Conservation (phyloP, 2,113 vertebrate species). For the Brachyistius frenatus region DNA sequence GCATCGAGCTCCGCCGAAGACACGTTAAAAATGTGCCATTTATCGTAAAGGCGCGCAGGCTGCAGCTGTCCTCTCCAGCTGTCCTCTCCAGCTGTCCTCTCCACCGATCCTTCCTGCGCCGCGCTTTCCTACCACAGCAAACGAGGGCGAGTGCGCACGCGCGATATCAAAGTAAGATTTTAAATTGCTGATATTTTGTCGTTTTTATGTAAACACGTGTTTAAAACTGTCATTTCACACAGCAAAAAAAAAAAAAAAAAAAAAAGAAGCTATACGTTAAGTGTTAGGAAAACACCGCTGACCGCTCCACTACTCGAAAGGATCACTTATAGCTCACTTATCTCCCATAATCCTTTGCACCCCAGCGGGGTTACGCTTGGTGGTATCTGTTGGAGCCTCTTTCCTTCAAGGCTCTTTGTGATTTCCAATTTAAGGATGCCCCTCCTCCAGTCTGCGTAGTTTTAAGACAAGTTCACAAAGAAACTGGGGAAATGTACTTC, state of each 20-base stretch:
- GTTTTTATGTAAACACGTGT: no score
- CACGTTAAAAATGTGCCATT: not conserved
- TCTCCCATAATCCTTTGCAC: conserved; percentile 16
- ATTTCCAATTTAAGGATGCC: not conserved
- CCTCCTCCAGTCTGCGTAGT: not conserved
- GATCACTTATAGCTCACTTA: no score
- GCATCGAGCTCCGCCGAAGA: rapidly evolving
- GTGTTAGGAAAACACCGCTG: no score
- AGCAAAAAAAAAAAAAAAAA: no score
- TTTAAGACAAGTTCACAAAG: no score
- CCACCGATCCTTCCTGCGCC: not conserved
- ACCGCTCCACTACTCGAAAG: no score
- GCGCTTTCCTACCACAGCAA: conserved; percentile 28
- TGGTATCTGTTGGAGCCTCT: not conserved
- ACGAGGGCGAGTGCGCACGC: conserved; percentile 50
- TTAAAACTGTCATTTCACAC: no score
- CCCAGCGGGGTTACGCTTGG: rapidly evolving
- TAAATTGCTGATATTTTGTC: no score
- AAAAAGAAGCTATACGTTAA: no score
- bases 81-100: no score
- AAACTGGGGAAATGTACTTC: not conserved
- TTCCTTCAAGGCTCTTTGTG: not conserved
- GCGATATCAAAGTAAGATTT: conserved; percentile 1
- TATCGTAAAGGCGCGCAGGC: rapidly evolving
- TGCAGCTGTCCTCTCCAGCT: no score